Conservation (phyloP, 2,113 vertebrate genomes). For the Solenodon paradoxus region DNA sequence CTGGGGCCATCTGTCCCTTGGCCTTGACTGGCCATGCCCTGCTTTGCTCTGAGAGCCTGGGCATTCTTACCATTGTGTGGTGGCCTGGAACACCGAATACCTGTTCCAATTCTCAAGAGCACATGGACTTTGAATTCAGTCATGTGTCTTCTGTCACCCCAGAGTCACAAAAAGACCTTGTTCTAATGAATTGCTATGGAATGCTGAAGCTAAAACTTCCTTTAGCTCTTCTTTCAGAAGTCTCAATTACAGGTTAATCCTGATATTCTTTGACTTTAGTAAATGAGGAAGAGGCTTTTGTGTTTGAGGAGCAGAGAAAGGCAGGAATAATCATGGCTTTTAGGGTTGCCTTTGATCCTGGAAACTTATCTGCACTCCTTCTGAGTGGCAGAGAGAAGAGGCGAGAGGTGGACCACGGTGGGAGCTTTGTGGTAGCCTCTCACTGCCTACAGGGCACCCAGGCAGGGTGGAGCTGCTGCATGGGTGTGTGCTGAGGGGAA, state of each 20-base stretch:
- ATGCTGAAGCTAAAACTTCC: background rate
- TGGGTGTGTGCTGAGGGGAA: rapidly evolving
- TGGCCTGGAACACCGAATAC: background rate
- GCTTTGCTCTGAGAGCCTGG: background rate
- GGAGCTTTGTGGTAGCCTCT: background rate
- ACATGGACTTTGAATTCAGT: background rate
- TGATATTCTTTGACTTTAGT: constrained; percentile 31
- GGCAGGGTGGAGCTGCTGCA: background rate
- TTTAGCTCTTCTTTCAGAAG: background rate
- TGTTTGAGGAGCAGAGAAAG: background rate
- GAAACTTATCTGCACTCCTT: background rate
- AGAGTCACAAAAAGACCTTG: background rate
- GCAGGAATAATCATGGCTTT: background rate
- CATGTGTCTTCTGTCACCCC: background rate
- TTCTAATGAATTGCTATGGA: background rate
- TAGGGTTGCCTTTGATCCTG: background rate
- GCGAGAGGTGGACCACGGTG: background rate
- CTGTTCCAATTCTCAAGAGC: background rate
- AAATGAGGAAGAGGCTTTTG: background rate
- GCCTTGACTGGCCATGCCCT: background rate
- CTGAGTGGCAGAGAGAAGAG: background rate
- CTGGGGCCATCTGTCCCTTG: background rate
- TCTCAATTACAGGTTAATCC: background rate
- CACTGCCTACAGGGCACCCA: background rate
- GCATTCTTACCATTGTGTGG: background rate